A percentile compares a stretch with the other conserved stretches of the same genome.
Conservation (phyloP, 2,888 invertebrate species). For the Sesia apiformis region DNA sequence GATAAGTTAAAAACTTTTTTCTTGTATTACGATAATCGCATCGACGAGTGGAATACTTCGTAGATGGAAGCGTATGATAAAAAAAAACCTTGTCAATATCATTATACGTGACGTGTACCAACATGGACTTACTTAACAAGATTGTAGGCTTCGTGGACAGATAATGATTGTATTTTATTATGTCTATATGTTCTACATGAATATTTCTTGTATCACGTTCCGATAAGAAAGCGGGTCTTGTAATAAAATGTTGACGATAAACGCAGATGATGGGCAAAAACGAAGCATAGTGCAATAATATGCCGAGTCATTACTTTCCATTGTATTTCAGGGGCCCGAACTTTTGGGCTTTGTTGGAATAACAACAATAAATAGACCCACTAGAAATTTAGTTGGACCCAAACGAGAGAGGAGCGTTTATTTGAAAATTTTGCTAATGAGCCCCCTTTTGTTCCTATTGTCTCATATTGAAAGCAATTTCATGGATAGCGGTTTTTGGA, state of each 20-base stretch:
- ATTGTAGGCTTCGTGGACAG: conserved; percentile 45
- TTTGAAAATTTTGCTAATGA: conserved; percentile 14
- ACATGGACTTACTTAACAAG: conserved; percentile 53
- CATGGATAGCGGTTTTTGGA: background rate
- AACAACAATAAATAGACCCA: conserved; percentile 18
- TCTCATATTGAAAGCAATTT: conserved; percentile 2
- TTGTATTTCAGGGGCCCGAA: conserved; percentile 19
- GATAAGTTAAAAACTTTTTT: conserved; percentile 57
- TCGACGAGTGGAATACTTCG: conserved; percentile 22
- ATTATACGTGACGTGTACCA: conserved; percentile 47
- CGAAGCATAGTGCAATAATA: conserved; percentile 18
- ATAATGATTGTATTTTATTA: conserved; percentile 59
- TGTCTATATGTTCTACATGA: conserved; percentile 37
- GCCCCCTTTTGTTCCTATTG: conserved; percentile 8
- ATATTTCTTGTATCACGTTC: conserved; percentile 32
- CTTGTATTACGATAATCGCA: conserved; percentile 50
- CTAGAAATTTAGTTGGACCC: conserved; percentile 17
- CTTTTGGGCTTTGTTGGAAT: conserved; percentile 16
- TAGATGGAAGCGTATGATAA: conserved; percentile 52
- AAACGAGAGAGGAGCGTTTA: conserved; percentile 10
- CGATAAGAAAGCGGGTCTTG: background rate
- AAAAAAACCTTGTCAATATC: conserved; percentile 55
- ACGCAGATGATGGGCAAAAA: conserved; percentile 14
- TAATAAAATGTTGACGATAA: background rate
- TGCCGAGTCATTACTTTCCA: conserved; percentile 28